Conservation (phyloP, 2,888 invertebrate species). For the Cheiracanthium punctorium region DNA sequence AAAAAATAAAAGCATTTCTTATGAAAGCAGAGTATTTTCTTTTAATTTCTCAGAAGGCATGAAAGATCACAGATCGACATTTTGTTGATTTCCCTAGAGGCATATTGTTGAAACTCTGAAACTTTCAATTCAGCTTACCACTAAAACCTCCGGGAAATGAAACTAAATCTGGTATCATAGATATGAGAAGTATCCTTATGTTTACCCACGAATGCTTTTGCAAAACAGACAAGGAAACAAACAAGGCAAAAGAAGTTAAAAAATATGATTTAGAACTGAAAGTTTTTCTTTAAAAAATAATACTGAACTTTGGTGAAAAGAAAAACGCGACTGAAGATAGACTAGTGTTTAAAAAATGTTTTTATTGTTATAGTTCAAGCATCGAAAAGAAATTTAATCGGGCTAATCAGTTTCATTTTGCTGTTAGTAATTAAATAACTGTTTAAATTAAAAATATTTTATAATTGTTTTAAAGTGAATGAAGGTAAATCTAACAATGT, state of each 20-base stretch:
- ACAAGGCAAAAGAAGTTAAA: not conserved
- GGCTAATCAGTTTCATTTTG: too few species aligned
- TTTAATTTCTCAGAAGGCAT: not conserved
- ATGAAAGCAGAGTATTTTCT: not conserved
- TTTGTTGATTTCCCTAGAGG: not conserved
- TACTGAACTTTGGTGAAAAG: not conserved
- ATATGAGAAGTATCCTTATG: not conserved
- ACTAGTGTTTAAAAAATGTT: too few species aligned
- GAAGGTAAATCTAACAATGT: too few species aligned
- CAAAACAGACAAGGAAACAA: not conserved
- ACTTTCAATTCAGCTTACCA: not conserved
- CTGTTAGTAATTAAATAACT: too few species aligned
- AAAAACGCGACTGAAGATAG: not conserved
- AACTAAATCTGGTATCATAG: slow-evolving; percentile 2
- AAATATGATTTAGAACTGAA: not conserved
- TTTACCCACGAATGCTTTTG: not conserved
- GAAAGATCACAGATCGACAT: not conserved
- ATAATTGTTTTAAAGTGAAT: too few species aligned
- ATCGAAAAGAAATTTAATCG: too few species aligned
- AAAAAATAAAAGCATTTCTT: too few species aligned
- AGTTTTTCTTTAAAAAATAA: not conserved
- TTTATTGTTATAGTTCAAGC: too few species aligned
- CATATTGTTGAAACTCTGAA: not conserved
- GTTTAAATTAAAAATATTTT: too few species aligned
- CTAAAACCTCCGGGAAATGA: not conserved